These are phyloP conservation scores for Tringa solitaria DNA, from an alignment of 2,113 vertebrate genomes.

Conservation along the genomic window DNA sequence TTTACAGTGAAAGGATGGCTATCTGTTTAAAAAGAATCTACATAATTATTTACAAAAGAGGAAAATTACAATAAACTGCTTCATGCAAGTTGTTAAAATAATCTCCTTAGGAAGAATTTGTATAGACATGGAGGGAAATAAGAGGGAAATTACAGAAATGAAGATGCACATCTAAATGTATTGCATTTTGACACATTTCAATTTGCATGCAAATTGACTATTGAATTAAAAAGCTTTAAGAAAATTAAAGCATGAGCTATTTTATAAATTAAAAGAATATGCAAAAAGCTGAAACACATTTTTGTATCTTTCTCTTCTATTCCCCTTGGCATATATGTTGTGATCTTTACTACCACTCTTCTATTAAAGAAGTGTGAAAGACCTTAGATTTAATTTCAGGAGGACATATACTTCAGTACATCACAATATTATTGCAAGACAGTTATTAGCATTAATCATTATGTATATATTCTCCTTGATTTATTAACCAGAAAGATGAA, in stretches of 20 bases:
- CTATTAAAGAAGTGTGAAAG: not conserved
- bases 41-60: slow-evolving; percentile 4
- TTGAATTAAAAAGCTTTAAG: slow-evolving; percentile 25
- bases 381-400: not conserved
- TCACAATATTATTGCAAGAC: not conserved
- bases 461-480: slow-evolving; percentile 35
- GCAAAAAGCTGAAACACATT: not conserved
- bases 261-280: not conserved
- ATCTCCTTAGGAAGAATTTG: slow-evolving; percentile 7
- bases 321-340: not conserved
- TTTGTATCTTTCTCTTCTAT: not conserved
- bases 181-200: not conserved
- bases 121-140: not conserved
- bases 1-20: not conserved
- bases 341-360: not conserved
- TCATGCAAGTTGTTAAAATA: slow-evolving; percentile 3
- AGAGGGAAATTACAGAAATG: slow-evolving; percentile 16
- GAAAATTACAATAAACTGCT: not conserved
- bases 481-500: slow-evolving; percentile 17
- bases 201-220: slow-evolving; percentile 58
- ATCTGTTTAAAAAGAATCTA: not conserved
- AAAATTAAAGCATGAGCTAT: not conserved
- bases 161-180: slow-evolving; percentile 20
- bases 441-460: slow-evolving; percentile 11
- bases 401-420: not conserved